Percentiles rank a stretch among this genome's conserved stretches.
phyloP scores from a whole-genome alignment of 2,113 vertebrate genomes.

The Onychostruthus taczanowskii region DNA sequence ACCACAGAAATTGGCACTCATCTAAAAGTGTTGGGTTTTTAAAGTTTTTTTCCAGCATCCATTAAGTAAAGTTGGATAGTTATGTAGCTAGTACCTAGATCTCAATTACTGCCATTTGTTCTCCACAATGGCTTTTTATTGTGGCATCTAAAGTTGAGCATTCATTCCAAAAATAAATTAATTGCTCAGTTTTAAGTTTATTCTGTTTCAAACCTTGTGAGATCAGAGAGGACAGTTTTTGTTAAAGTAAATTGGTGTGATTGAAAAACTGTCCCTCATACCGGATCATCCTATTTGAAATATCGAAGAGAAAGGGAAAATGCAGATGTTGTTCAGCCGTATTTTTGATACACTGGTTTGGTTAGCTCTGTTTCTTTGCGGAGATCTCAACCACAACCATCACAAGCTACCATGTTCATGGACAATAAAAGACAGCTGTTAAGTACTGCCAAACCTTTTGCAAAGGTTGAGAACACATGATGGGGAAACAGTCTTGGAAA shows the following conservation, averaged over 20 bases:
- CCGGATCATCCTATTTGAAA: neutral
- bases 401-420: neutral
- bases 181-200: neutral
- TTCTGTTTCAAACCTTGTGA: neutral
- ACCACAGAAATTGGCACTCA: neutral
- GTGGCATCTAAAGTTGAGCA: neutral
- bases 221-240: neutral
- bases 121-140: neutral
- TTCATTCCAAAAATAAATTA: neutral
- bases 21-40: neutral
- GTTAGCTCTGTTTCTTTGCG: neutral
- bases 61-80: neutral
- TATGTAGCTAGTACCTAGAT: neutral
- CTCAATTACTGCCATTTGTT: neutral
- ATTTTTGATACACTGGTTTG: neutral
- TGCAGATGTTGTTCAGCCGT: neutral
- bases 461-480: neutral
- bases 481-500: neutral
- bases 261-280: neutral
- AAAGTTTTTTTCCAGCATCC: neutral
- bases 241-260: neutral
- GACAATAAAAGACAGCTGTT: neutral
- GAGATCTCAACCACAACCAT: neutral
- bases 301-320: neutral
- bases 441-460: neutral